Percentiles rank a stretch among this genome's conserved stretches.
Conservation (phyloP, 2,113 vertebrate genomes). For the Eurystomus gularis region DNA sequence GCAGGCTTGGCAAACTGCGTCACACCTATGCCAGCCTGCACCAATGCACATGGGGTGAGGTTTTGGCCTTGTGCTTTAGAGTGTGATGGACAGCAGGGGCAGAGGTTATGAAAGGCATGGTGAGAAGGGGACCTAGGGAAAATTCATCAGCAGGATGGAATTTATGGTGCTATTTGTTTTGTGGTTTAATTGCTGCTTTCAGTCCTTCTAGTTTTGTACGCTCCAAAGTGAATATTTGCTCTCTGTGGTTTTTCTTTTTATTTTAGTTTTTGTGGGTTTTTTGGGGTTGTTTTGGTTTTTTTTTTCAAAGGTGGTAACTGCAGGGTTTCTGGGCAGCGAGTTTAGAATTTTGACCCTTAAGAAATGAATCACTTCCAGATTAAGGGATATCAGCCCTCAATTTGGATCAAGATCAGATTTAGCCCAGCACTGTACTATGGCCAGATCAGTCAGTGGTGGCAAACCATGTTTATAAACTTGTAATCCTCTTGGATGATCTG, state of each 20-base stretch:
- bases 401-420: background rate
- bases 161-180: background rate
- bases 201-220: background rate
- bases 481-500: background rate
- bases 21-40: background rate
- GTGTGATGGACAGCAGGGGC: background rate
- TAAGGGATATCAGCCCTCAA: background rate
- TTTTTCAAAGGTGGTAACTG: background rate
- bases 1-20: background rate
- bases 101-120: background rate
- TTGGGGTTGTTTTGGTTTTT: background rate
- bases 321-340: background rate
- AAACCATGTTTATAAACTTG: background rate
- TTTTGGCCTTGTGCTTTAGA: background rate
- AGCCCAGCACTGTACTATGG: background rate
- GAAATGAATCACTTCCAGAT: background rate
- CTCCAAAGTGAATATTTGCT: background rate
- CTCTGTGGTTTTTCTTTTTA: background rate
- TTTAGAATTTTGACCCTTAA: background rate
- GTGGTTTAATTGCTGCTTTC: background rate
- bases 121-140: slow-evolving; percentile 10
- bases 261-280: background rate
- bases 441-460: background rate
- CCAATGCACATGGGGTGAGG: rapidly evolving
- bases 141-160: background rate